Evolutionary conservation across 92 coral and sea anemone species (phyloP), one percentile per base, ranked within the genome.

Genomic region (Heteractis magnifica): DNA sequence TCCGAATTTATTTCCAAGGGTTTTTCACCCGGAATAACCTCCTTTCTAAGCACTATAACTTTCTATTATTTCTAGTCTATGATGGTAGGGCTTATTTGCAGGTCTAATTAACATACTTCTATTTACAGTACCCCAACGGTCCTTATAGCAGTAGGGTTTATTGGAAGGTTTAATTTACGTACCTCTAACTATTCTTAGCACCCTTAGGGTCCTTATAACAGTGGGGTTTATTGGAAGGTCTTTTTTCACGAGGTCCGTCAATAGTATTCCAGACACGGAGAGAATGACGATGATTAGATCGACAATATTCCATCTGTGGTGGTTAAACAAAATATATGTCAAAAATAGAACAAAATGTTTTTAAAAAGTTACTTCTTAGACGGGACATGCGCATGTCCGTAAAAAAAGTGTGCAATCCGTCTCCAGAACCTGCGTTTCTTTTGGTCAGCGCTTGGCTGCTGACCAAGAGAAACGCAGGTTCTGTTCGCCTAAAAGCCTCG

Each of bases 161-260:
- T 64, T 64, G 71, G 34, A 2, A 64, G 26, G 71, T 64, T 9
- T 14, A 16, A 8, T 64, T 64, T 18, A 64, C 71, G 71, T 64
- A 64, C 73, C 99, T 96, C 99, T 78, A 55, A 93, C 86, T 50
- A 96, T 94, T 83, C 99, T 91, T 21, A 96, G 84, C 49, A 96
- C 97, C 23, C 99, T 88, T 56, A 96, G 87, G 6, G 97, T 89
- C 9, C 98, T 90, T 41, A 90, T 91, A 15, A 92, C 95, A 4
- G 94, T 94, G 4, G 99, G 99, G 62, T 92, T 94, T 52, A 96
- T 90, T 49, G 81, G 82, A 52, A 90, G 79, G 70, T 85, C 84
- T 12, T 86, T 72, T 18, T 89, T 56, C 49, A 77, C 73, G 76
- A 90, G 84, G 26, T 88, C 80, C 55, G 91, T 89, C 65, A 96